Conservation (phyloP, 2,113 vertebrate species). For the Carlito syrichta region DNA sequence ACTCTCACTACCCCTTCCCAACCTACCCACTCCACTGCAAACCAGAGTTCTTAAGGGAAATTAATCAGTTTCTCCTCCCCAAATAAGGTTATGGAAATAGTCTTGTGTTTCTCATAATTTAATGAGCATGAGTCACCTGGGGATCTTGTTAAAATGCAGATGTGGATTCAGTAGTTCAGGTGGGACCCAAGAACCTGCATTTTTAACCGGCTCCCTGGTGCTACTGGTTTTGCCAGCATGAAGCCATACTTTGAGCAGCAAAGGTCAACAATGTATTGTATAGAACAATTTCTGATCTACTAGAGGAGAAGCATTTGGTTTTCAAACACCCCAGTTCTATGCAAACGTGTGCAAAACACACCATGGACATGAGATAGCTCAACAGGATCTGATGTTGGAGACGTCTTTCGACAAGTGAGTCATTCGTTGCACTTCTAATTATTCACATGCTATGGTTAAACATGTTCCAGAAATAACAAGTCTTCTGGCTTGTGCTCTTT, state of each 20-base stretch:
- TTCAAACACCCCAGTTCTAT: not conserved
- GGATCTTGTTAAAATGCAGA: not conserved
- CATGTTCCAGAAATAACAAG: conserved; percentile 73
- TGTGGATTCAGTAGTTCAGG: not conserved
- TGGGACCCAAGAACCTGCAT: not conserved
- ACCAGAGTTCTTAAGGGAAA: not conserved
- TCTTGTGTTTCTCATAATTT: not conserved
- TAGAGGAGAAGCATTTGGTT: not conserved
- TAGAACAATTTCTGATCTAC: not conserved
- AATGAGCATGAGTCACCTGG: not conserved
- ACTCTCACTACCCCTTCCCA: not conserved
- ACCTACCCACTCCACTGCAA: not conserved
- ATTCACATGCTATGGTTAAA: conserved; percentile 47
- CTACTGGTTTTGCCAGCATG: not conserved
- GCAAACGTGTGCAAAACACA: conserved; percentile 42
- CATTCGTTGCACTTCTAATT: conserved; percentile 63
- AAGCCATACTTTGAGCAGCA: not conserved
- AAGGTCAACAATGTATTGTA: not conserved
- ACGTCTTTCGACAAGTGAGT: conserved; percentile 57
- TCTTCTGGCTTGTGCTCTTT: conserved; percentile 49
- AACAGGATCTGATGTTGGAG: conserved; percentile 4
- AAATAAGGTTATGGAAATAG: not conserved
- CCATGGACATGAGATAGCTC: not conserved
- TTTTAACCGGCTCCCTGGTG: not conserved
- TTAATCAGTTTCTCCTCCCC: not conserved